These are phyloP conservation scores for Diplolepis rosae DNA, from an alignment of 2,888 invertebrate genomes.

Conservation along the genomic window DNA sequence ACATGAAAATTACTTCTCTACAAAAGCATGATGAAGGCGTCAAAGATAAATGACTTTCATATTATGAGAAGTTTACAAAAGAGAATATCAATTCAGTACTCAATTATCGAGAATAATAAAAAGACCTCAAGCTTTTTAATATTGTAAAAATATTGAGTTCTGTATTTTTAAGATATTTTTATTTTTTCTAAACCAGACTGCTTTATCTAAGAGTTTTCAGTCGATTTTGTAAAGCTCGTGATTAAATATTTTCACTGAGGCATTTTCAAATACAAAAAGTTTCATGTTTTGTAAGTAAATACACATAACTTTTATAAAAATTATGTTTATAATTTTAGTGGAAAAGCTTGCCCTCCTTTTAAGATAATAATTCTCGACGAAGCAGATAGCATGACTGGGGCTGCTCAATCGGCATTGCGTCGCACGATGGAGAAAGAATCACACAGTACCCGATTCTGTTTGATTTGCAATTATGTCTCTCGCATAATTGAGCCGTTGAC, in stretches of 20 bases:
- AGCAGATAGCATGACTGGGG: constrained; percentile 98
- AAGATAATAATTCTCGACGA: constrained; percentile 98
- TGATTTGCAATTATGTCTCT: constrained; percentile 99
- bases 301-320: constrained; percentile 30
- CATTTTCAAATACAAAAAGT: constrained; percentile 13
- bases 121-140: neutral
- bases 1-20: constrained; percentile 53
- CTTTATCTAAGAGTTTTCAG: neutral
- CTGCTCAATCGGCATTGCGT: constrained; percentile 96
- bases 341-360: constrained; percentile 89
- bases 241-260: constrained; percentile 54
- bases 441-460: constrained; percentile 95
- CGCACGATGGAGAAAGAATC: constrained; percentile 98
- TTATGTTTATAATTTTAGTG: constrained; percentile 54
- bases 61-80: constrained; percentile 39
- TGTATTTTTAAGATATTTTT: neutral
- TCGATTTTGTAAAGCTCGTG: constrained; percentile 41
- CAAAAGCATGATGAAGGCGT: constrained; percentile 35
- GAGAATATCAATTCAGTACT: constrained; percentile 6
- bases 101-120: neutral
- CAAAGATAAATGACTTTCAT: constrained; percentile 34
- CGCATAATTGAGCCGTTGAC: constrained; percentile 98
- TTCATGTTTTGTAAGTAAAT: neutral
- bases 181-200: neutral
- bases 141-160: neutral